phyloP scores from a whole-genome alignment of 2,113 vertebrate species.

The Amphiprion ocellaris region DNA sequence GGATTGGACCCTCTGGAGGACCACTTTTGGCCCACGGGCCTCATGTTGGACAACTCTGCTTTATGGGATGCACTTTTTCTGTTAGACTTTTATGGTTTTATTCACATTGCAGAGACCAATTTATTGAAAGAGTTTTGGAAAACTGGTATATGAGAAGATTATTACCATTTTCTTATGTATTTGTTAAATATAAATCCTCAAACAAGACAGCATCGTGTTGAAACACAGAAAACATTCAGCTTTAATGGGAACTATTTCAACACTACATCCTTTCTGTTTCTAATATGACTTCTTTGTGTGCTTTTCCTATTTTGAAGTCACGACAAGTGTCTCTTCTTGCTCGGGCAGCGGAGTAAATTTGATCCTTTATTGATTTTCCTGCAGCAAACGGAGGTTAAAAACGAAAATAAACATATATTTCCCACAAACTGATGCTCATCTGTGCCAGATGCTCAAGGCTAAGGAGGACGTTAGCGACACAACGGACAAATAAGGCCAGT shows the following conservation, averaged over 20 bases:
- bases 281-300: background rate
- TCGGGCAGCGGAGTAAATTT: background rate
- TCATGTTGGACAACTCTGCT: too few relatives aligned
- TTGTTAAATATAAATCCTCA: background rate
- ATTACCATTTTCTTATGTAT: background rate
- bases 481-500: conserved; percentile 31
- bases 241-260: background rate
- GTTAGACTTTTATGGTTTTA: too few relatives aligned
- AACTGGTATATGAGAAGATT: background rate
- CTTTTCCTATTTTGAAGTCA: background rate
- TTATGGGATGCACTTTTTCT: background rate
- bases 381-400: background rate
- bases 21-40: too few relatives aligned
- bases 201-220: background rate
- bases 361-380: background rate
- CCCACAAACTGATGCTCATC: background rate
- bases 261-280: background rate
- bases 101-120: too few relatives aligned
- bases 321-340: background rate
- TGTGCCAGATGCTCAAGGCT: background rate
- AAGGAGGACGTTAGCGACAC: conserved; percentile 30
- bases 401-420: conserved; percentile 13
- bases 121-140: too few relatives aligned
- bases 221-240: background rate
- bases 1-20: too few relatives aligned